phyloP scores from a whole-genome alignment of 2,888 invertebrate genomes.

The Archips xylosteana region DNA sequence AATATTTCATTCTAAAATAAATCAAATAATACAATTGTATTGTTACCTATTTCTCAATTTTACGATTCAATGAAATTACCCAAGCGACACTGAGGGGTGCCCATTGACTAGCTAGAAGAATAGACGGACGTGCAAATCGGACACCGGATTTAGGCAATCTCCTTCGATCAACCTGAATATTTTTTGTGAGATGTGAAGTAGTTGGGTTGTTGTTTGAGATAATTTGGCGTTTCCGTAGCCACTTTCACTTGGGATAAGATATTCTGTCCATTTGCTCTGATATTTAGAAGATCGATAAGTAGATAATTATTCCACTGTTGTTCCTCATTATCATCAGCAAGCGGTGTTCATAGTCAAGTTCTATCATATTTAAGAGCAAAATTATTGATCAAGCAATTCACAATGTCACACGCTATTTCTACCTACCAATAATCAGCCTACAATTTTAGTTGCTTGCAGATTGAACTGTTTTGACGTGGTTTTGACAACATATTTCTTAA shows the following conservation, averaged over 20 bases:
- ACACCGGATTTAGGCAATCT: slow-evolving; percentile 29
- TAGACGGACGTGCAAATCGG: slow-evolving; percentile 51
- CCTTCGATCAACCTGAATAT: slow-evolving; percentile 20
- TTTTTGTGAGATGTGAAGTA: slow-evolving; percentile 5
- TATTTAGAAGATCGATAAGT: not conserved
- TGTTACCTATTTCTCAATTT: slow-evolving; percentile 47
- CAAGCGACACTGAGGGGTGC: slow-evolving; percentile 46
- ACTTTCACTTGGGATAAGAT: slow-evolving; percentile 16
- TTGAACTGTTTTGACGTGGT: too few species aligned
- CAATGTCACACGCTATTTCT: too few species aligned
- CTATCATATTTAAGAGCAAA: too few species aligned
- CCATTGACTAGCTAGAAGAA: slow-evolving; percentile 48
- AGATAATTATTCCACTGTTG: not conserved
- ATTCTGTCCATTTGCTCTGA: not conserved
- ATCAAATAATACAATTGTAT: slow-evolving; percentile 26
- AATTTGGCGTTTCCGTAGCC: slow-evolving; percentile 12
- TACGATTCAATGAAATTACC: slow-evolving; percentile 44
- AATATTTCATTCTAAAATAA: slow-evolving; percentile 15
- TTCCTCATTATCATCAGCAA: too few species aligned
- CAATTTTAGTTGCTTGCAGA: too few species aligned
- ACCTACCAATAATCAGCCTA: too few species aligned
- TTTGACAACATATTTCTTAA: too few species aligned
- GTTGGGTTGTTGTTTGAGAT: slow-evolving; percentile 12
- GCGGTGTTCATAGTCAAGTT: too few species aligned
- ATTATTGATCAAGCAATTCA: too few species aligned